Percentiles rank a stretch among this genome's conserved stretches.
Evolutionary conservation across 2,113 vertebrate species (phyloP).

Genomic region (Corythornis cristatus): DNA sequence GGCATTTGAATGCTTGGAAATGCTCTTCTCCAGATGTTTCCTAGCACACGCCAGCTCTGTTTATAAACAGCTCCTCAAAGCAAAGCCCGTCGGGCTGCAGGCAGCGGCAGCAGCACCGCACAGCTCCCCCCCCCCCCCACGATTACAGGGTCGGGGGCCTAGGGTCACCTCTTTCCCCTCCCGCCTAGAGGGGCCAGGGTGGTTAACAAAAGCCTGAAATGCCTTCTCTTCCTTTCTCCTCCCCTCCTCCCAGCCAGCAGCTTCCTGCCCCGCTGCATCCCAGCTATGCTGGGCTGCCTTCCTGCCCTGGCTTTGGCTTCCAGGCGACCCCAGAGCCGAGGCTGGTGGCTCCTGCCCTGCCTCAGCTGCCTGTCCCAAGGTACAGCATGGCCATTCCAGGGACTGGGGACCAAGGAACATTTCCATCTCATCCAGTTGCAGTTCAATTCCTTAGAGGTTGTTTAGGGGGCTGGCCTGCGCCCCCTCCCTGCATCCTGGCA

Average conservation of each 20-base stretch:
- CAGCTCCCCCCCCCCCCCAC: not conserved
- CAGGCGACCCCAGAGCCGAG: fast-evolving
- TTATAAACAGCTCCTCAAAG: slow-evolving; percentile 59
- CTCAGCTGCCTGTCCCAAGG: not conserved
- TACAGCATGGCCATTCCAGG: not conserved
- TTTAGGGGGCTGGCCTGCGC: not conserved
- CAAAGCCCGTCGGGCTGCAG: not conserved
- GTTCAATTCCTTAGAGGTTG: not conserved
- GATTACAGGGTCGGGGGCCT: not conserved
- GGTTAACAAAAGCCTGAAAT: slow-evolving; percentile 12
- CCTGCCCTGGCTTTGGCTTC: not conserved
- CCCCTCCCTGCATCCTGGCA: not conserved
- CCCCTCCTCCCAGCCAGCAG: not conserved
- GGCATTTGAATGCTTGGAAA: slow-evolving; percentile 62
- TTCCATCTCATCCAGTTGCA: not conserved
- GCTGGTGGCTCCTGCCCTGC: not conserved
- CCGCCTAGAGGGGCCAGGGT: not conserved
- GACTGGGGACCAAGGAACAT: fast-evolving
- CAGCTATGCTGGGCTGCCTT: not conserved
- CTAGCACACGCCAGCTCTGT: slow-evolving; percentile 52
- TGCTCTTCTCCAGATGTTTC: slow-evolving; percentile 69
- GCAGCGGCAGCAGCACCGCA: fast-evolving
- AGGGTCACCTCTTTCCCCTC: not conserved
- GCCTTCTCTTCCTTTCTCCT: slow-evolving; percentile 36
- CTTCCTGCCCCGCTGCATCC: not conserved